Percentiles rank a stretch among this genome's conserved stretches.
Evolutionary conservation across 2,113 vertebrate genomes (phyloP).

Genomic region (Macquaria ambigua): DNA sequence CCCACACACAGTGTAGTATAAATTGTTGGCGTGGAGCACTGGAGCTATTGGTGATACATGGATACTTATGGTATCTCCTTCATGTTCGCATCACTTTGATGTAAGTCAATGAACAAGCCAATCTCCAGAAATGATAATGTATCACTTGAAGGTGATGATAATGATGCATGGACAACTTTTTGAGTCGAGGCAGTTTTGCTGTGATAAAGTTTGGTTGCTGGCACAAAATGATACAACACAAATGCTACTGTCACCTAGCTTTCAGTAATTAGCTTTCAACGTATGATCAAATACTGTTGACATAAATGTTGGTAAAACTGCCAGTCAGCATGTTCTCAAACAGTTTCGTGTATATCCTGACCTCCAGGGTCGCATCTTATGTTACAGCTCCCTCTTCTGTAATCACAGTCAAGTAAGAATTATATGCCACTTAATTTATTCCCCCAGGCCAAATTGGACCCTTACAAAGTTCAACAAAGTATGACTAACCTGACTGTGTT

Average conservation of each 20-base stretch:
- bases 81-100: not conserved
- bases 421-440: slow-evolving; percentile 1
- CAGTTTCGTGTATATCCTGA: slow-evolving; percentile 15
- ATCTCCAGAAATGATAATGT: not conserved
- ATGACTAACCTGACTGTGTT: slow-evolving; percentile 10
- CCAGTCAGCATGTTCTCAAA: slow-evolving; percentile 37
- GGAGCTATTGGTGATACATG: not conserved
- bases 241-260: not conserved
- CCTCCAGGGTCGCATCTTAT: not conserved
- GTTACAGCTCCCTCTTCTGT: slow-evolving; percentile 20
- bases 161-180: slow-evolving; percentile 1
- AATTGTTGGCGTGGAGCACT: not conserved
- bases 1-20: not conserved
- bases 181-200: slow-evolving; percentile 3
- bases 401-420: slow-evolving; percentile 9
- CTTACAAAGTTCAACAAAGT: not conserved
- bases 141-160: not conserved
- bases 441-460: slow-evolving; percentile 7
- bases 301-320: not conserved
- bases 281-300: not conserved
- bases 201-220: not conserved
- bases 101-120: not conserved
- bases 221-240: too few species aligned
- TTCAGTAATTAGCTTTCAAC: not conserved
- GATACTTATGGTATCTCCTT: not conserved